Conservation (phyloP, 2,888 invertebrate species). For the Drymonia ruficornis region DNA sequence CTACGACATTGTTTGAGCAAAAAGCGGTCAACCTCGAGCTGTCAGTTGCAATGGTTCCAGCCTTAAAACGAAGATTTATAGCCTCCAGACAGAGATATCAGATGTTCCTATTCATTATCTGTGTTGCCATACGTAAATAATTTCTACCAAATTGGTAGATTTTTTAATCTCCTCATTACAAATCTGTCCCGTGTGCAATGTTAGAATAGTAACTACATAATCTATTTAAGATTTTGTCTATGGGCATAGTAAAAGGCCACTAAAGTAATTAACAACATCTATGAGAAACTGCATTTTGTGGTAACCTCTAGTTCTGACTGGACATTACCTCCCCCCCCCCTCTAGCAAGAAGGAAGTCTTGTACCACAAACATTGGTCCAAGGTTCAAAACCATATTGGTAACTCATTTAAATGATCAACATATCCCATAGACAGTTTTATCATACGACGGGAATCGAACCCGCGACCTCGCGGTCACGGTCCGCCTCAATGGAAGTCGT, state of each 20-base stretch:
- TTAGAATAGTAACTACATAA: too few species aligned
- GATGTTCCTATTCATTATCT: not conserved
- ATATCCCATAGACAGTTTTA: slow-evolving; percentile 3
- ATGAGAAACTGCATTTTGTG: too few species aligned
- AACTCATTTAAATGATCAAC: slow-evolving; percentile 1
- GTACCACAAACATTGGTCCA: not conserved
- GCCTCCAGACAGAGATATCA: not conserved
- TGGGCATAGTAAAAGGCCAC: too few species aligned
- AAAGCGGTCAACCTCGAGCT: not conserved
- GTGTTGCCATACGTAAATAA: not conserved
- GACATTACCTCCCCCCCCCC: too few species aligned
- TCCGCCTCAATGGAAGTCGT: slow-evolving; percentile 21
- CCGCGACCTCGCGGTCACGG: slow-evolving; percentile 40
- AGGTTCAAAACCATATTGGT: not conserved
- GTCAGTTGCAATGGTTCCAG: not conserved
- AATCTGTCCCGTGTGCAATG: too few species aligned
- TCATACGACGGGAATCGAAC: slow-evolving; percentile 27
- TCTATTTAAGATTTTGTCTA: too few species aligned
- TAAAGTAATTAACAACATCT: too few species aligned
- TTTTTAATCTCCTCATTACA: not conserved
- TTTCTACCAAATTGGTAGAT: not conserved
- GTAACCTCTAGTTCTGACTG: too few species aligned
- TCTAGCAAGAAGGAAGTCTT: not conserved
- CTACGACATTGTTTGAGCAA: too few species aligned
- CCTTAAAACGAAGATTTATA: not conserved